Evolutionary conservation across 1,140 invertebrate species (phyloP), one percentile per base, ranked within the genome.

Genomic region (Popillia japonica): DNA sequence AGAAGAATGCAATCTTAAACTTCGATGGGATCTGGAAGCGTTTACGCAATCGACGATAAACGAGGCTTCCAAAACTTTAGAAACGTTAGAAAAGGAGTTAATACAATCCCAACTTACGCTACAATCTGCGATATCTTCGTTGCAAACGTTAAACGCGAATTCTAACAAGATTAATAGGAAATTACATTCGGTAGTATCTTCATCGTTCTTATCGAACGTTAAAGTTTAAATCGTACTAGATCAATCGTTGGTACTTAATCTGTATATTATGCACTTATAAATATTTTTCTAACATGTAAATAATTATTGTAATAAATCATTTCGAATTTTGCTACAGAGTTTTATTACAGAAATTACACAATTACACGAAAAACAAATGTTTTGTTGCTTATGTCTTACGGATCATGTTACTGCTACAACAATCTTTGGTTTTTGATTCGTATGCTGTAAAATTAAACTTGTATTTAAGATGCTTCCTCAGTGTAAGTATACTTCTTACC

Each of bases 61-160:
- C 55, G 82, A 83, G 59, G 82, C 84, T 34, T 75, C 59, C n/a
- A 84, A 83, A 79, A 82, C 78, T 68, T 78, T 86, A 34, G 80
- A 80, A 78, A 64, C 74, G 8, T 77, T 83, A 77, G 85, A 86
- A 34, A 81, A 84, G 75, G 81, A 86, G 40, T 76, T 86, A 40
- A 73, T 86, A 40, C 81, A 83, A 64, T 86, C 84, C 0, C 85
- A 86, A 81, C 59, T 85, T 10, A 85, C 84, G 4, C 40, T 86
- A 41, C 85, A 86, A 81, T 80, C 81, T 48, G 83, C 84, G 8
- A 80, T 86, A 4, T 82, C 81, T 48, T 84, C 85, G 3, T 64
- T 86, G 40, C 81, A 83, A 61, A 64, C 80, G 0, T 78, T 86
- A 7, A 82, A 84, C 79, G 59, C 80, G 34, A 84, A 84, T 78